phyloP scores from a whole-genome alignment of 2,888 invertebrate genomes.

The Xestia sexstrigata region DNA sequence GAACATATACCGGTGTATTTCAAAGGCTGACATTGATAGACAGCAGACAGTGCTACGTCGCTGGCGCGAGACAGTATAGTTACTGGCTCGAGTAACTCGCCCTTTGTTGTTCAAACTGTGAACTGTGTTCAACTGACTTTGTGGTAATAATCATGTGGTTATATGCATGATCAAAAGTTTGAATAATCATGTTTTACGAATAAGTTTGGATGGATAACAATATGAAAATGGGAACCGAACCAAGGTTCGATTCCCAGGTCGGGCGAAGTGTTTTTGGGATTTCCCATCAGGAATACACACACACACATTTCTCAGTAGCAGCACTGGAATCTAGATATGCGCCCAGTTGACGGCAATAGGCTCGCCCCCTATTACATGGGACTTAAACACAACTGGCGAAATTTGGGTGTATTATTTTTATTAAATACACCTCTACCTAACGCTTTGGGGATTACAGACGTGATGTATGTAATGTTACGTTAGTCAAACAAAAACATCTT shows the following conservation, averaged over 20 bases:
- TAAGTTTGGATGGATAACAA: not conserved
- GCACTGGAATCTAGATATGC: too few species aligned
- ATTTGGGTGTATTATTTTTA: too few species aligned
- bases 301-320: too few species aligned
- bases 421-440: too few species aligned
- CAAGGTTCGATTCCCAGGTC: too few species aligned
- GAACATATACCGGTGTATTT: not conserved
- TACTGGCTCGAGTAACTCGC: conserved; percentile 5
- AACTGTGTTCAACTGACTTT: too few species aligned
- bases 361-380: too few species aligned
- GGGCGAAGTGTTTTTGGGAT: too few species aligned
- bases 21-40: conserved; percentile 19
- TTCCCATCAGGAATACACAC: too few species aligned
- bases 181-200: not conserved
- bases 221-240: not conserved
- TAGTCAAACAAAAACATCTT: not conserved
- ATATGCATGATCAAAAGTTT: not conserved
- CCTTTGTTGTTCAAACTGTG: not conserved
- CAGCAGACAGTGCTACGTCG: not conserved
- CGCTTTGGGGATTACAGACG: not conserved
- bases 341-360: too few species aligned
- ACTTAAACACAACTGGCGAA: too few species aligned
- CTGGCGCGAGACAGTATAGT: conserved; percentile 1
- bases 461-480: not conserved
- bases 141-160: not conserved